Base-by-base conservation (phyloP, 2,888 invertebrate species). In the Ornithoptera alexandrae region DNA sequence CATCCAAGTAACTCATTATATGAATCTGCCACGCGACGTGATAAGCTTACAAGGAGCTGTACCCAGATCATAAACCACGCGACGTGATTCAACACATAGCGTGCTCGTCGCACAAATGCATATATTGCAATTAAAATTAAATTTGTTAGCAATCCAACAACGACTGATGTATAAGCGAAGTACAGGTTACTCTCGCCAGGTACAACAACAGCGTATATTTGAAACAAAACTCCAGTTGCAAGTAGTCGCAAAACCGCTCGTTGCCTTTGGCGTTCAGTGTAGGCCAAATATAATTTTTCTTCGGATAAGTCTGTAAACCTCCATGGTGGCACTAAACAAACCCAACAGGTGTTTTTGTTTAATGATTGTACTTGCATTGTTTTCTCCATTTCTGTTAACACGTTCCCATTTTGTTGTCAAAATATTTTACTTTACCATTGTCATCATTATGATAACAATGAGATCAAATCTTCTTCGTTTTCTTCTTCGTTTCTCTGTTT, bases 1-100 rank as follows among this genome's bases (percentile, higher is more conserved):
- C 96, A 96, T 64, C 96, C 96, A 5, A 97, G 93, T 72, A 95
- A 93, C 83, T 96, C 95, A 76, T 92, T 91, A 78, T 89, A 90
- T 15, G 91, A 86, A 77, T 92, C 91, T 61, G 90, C 92, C 39
- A 84, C 80, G 6, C 92, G 84, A 62, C 95, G 92, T 30, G 94
- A 93, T 10, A 83, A 84, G 76, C 85, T 85, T 66, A 85, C 73
- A 59, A 91, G 75, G 15, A 92, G 79, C 74, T 91, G 89, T 20
- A 74, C 72, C 91, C 92, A 92, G 53, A 95, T 93, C 42, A 94
- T 85, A 71, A 94, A 90, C 95, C 96, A 96, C 53, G 94, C 93
- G 64, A 95, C 78, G 79, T 95, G 95, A 62, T 95, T 95, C 66
- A 95, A 88, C 5, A 93, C 86, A 12, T 93, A 86, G 90, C 95